phyloP scores from a whole-genome alignment of 1,140 invertebrate species.

The Bicyclus anynana region DNA sequence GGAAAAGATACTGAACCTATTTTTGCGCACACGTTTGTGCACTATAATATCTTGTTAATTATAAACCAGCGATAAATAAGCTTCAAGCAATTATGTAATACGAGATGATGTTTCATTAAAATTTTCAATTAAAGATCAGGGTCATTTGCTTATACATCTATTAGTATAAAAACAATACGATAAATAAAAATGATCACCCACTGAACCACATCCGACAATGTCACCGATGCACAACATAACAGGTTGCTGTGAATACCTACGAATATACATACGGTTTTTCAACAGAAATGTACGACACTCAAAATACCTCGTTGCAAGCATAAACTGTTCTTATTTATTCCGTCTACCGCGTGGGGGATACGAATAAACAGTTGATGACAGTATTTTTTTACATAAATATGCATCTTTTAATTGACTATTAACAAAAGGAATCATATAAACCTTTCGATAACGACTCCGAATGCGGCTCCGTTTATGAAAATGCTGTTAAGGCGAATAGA shows the following conservation, averaged over 20 bases:
- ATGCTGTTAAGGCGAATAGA: neutral
- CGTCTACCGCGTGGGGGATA: neutral
- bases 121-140: too few species aligned
- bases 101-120: too few species aligned
- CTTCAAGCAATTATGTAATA: too few species aligned
- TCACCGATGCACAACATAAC: neutral
- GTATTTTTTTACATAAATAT: slow-evolving; percentile 1
- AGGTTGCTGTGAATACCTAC: neutral
- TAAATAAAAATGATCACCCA: neutral
- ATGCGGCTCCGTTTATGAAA: neutral
- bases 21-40: too few species aligned
- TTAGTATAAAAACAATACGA: neutral
- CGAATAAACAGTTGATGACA: neutral
- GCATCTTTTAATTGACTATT: slow-evolving; percentile 15
- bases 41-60: too few species aligned
- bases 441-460: slow-evolving; percentile 2
- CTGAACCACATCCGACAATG: neutral
- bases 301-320: neutral
- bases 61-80: too few species aligned
- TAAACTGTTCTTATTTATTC: slow-evolving; percentile 5
- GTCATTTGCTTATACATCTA: too few species aligned
- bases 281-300: slow-evolving; percentile 1
- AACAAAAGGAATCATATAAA: slow-evolving; percentile 16
- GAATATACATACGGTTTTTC: neutral
- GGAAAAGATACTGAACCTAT: too few species aligned